Evolutionary conservation across 1,140 invertebrate species (phyloP), one percentile per base, ranked within the genome.

Genomic region (Musca vetustissima): DNA sequence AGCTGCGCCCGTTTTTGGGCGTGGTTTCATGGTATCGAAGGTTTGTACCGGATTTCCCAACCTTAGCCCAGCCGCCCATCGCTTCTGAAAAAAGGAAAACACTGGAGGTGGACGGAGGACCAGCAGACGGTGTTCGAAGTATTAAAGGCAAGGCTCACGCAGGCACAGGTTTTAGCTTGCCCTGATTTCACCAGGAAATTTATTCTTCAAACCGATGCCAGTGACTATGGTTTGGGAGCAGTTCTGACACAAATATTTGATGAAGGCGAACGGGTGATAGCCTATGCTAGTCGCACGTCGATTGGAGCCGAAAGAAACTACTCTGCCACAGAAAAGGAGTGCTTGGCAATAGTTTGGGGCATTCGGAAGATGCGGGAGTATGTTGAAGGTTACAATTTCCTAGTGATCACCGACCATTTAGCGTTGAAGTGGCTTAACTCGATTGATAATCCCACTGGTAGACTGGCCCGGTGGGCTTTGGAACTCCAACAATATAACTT

Each of bases 21-120:
- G 68, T 83, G 50, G 69, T 74, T 21, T 74, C 75, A 21, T 87
- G 82, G 73, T 86, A 85, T 66, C 72, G 83, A 52, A 72, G 82
- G 19, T 87, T 85, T 69, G 71, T 52, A 19, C 49, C 49, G 8
- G 49, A 52, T 19, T 52, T 52, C 21, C 9, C 17, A 0, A 64
- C 70, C 15, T 59, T 76, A 2, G 64, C 76, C 1, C 71, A 76
- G 32, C 80, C 83, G 0, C 64, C 85, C 68, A 52, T 19, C 68
- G 22, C 43, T 66, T 17, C 1, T 66, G 7, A 66, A 66, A 21
- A 66, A 66, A 43, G 48, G 48, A 11, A 49, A 17, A 50, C 21
- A 25, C 11, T 66, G 17, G 7, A 43, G 11, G 11, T 68, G 67
- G 67, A 48, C 13, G 8, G 14, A 59, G 47, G 47, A 57, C 21